Evolutionary conservation across 2,113 vertebrate species (phyloP).

Genomic region (Daphoenositta chrysoptera): DNA sequence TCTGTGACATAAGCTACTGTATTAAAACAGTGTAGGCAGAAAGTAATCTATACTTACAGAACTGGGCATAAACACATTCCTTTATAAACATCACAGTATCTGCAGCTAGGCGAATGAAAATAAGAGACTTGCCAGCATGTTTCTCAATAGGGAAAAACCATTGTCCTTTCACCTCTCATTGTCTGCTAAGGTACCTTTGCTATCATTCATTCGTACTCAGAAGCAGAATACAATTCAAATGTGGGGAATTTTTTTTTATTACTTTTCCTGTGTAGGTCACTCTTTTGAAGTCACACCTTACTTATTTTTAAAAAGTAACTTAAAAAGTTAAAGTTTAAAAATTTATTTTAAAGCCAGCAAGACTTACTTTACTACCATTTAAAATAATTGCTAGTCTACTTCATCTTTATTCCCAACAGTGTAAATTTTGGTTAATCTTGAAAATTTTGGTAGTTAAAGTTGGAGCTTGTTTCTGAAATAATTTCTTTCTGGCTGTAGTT

Average conservation of each 20-base stretch:
- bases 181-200: not conserved
- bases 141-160: not conserved
- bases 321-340: not conserved
- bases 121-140: not conserved
- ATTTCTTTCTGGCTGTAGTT: not conserved
- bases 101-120: not conserved
- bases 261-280: not conserved
- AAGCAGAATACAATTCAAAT: not conserved
- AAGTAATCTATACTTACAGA: not conserved
- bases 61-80: not conserved
- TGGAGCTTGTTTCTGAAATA: not conserved
- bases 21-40: not conserved
- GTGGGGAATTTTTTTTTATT: not conserved
- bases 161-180: not conserved
- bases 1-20: not conserved
- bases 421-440: not conserved
- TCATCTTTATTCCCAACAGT: not conserved
- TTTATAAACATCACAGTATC: not conserved
- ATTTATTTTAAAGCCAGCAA: not conserved
- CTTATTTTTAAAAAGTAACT: not conserved
- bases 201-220: not conserved
- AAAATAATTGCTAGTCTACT: not conserved
- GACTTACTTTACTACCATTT: not conserved
- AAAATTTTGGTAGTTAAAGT: not conserved
- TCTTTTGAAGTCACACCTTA: not conserved